Percentiles rank a stretch among this genome's conserved stretches.
Conservation (phyloP, 2,113 vertebrate species). For the Odocoileus virginianus region DNA sequence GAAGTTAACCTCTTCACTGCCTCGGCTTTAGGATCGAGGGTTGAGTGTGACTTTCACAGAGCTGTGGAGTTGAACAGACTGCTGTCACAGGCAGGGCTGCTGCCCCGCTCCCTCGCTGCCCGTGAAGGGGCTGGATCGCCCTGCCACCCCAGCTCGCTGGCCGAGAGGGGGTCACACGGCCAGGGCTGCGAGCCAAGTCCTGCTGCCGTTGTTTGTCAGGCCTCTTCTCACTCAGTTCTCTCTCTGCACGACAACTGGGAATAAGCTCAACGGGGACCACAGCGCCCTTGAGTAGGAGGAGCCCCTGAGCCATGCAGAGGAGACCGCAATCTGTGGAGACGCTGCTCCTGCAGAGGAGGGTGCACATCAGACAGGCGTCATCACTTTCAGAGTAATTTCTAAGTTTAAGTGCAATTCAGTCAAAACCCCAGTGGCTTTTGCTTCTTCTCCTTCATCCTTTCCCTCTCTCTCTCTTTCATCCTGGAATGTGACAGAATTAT, state of each 20-base stretch:
- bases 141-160: too few relatives aligned
- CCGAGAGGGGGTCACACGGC: not conserved
- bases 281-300: not conserved
- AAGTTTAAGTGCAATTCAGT: not conserved
- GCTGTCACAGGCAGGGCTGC: not conserved
- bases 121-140: not conserved
- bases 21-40: not conserved
- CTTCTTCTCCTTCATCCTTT: not conserved
- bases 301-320: not conserved
- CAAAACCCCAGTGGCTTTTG: not conserved
- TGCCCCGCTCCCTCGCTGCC: fast-evolving
- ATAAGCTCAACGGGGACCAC: not conserved
- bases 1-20: not conserved
- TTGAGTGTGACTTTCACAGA: not conserved
- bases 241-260: not conserved
- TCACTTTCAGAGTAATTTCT: not conserved
- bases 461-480: not conserved
- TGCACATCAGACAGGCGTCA: not conserved
- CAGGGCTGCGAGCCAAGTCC: not conserved
- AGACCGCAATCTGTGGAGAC: not conserved
- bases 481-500: not conserved
- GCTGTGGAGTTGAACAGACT: not conserved
- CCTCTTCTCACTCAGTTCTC: not conserved
- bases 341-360: not conserved
- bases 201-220: fast-evolving